Conservation (phyloP, 2,113 vertebrate species). For the Casuarius casuarius region DNA sequence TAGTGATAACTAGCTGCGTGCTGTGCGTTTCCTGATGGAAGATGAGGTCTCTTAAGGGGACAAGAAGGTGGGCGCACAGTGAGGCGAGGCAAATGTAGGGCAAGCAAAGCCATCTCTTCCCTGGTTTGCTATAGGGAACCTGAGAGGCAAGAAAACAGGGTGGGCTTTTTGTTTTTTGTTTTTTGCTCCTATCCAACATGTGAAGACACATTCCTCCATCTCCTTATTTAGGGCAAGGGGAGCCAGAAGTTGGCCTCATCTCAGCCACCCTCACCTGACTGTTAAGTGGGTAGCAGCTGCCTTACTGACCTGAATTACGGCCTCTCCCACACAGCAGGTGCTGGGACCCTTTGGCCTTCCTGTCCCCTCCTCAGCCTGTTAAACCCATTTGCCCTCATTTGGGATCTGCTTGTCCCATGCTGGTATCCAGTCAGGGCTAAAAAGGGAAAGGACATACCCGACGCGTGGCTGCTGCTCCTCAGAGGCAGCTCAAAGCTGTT, state of each 20-base stretch:
- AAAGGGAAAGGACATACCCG: neutral
- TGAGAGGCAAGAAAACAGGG: fast-evolving
- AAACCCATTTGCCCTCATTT: neutral
- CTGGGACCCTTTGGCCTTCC: fast-evolving
- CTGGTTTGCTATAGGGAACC: neutral
- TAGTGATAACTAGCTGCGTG: too few species aligned
- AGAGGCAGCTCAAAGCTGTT: fast-evolving
- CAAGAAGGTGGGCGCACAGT: fast-evolving
- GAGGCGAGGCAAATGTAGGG: neutral
- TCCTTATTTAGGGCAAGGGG: neutral
- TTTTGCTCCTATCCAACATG: neutral
- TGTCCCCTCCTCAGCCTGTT: neutral
- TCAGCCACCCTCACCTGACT: too few species aligned
- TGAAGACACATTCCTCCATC: neutral
- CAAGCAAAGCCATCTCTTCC: neutral
- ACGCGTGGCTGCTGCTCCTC: neutral
- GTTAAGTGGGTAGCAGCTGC: too few species aligned
- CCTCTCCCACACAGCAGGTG: neutral
- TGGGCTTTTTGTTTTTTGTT: neutral
- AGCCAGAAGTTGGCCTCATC: neutral
- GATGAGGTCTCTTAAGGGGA: too few species aligned
- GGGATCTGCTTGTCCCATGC: fast-evolving
- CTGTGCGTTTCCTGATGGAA: too few species aligned
- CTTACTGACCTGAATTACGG: fast-evolving
- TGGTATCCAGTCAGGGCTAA: neutral